Conservation (phyloP, 1,140 invertebrate genomes). For the Rhopalosiphum padi region DNA sequence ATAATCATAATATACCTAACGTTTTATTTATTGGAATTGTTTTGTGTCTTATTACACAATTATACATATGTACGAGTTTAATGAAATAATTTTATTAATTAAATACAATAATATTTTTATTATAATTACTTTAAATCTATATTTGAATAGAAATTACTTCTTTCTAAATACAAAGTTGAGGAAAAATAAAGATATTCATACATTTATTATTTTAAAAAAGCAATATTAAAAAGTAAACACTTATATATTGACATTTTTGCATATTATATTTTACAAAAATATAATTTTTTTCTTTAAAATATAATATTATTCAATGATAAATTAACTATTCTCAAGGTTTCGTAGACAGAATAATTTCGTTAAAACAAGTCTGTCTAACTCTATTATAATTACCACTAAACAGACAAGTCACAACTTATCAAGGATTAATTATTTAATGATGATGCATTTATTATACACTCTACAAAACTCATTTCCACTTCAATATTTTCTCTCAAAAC, state of each 20-base stretch:
- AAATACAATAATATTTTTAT: neutral
- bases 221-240: neutral
- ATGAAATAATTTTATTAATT: neutral
- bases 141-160: neutral
- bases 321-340: neutral
- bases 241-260: neutral
- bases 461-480: neutral
- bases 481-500: neutral
- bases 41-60: neutral
- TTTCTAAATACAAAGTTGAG: neutral
- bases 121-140: neutral
- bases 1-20: neutral
- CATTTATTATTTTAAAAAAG: neutral
- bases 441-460: neutral
- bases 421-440: slow-evolving; percentile 10
- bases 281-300: neutral
- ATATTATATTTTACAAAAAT: neutral
- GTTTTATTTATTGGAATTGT: neutral
- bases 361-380: neutral
- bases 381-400: neutral
- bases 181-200: neutral
- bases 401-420: neutral
- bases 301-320: neutral
- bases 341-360: neutral
- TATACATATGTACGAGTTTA: neutral